These are phyloP conservation scores for Morpho achilles DNA, from an alignment of 2,888 invertebrate species.

Conservation along the genomic window DNA sequence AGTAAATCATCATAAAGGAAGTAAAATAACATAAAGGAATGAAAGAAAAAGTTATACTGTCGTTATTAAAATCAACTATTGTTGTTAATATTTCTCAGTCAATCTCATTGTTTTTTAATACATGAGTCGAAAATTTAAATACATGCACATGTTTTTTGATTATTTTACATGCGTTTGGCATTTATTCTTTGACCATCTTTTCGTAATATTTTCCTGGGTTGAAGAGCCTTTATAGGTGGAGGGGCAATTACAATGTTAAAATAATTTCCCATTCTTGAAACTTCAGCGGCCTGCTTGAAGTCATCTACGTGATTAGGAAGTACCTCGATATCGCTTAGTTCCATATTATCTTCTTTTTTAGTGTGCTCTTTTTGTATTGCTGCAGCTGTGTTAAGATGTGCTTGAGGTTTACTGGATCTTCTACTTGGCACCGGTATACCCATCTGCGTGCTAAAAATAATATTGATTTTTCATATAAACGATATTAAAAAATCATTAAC, in stretches of 20 bases:
- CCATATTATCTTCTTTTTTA: constrained; percentile 43
- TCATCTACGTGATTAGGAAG: constrained; percentile 42
- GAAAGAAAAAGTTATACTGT: too few relatives aligned
- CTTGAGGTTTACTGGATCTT: constrained; percentile 33
- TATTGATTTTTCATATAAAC: neutral
- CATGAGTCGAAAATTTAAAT: neutral
- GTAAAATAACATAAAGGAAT: too few relatives aligned
- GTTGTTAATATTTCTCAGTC: too few relatives aligned
- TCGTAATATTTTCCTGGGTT: constrained; percentile 57
- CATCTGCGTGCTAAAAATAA: constrained; percentile 65
- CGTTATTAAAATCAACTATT: too few relatives aligned
- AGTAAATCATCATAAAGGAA: too few relatives aligned
- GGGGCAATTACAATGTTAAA: constrained; percentile 73
- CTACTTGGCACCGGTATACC: constrained; percentile 66
- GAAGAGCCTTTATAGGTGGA: constrained; percentile 64
- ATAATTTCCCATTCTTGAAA: constrained; percentile 70
- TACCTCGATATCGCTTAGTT: constrained; percentile 40
- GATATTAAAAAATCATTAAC: neutral
- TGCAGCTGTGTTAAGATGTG: constrained; percentile 6
- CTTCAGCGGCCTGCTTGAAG: constrained; percentile 49
- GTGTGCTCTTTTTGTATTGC: constrained; percentile 34
- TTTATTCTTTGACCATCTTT: constrained; percentile 40
- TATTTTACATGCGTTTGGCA: constrained; percentile 39
- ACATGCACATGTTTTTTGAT: constrained; percentile 11
- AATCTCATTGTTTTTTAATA: too few relatives aligned